A percentile compares a stretch with the other conserved stretches of the same genome.
phyloP scores from a whole-genome alignment of 1,140 invertebrate genomes.

The Phenacoccus solenopsis region DNA sequence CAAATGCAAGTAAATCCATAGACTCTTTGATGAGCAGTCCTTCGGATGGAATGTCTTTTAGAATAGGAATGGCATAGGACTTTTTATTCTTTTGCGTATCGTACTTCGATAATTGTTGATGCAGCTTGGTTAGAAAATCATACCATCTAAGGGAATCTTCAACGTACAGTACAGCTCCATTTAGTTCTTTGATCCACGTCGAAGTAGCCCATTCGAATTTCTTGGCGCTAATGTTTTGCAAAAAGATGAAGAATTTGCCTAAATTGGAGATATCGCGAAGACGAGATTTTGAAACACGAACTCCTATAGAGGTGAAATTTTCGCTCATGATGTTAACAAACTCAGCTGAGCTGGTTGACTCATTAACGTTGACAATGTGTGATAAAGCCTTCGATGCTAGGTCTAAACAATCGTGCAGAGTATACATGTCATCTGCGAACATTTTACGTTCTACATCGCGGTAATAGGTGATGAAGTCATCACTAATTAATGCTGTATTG shows the following conservation, averaged over 20 bases:
- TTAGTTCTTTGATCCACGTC: neutral
- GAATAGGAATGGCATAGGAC: neutral
- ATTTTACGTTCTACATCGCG: neutral
- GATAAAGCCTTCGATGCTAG: neutral
- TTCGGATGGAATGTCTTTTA: no score
- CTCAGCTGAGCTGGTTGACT: neutral
- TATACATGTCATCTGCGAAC: neutral
- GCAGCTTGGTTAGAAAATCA: neutral
- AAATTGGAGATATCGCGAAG: neutral
- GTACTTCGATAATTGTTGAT: neutral
- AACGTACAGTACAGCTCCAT: neutral
- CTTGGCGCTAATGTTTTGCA: neutral
- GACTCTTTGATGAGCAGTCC: no score
- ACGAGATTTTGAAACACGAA: neutral
- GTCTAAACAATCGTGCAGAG: neutral
- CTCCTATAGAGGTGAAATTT: neutral
- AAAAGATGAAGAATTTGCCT: neutral
- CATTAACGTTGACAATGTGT: neutral
- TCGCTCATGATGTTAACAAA: neutral
- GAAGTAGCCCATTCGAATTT: neutral
- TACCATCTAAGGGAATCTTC: constrained; percentile 3
- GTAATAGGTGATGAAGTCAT: neutral
- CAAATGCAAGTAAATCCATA: no score
- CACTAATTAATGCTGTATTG: neutral
- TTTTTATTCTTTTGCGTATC: neutral